Evolutionary conservation across 64 coral and sea anemone genomes (phyloP).

Genomic region (Anthopleura sola): DNA sequence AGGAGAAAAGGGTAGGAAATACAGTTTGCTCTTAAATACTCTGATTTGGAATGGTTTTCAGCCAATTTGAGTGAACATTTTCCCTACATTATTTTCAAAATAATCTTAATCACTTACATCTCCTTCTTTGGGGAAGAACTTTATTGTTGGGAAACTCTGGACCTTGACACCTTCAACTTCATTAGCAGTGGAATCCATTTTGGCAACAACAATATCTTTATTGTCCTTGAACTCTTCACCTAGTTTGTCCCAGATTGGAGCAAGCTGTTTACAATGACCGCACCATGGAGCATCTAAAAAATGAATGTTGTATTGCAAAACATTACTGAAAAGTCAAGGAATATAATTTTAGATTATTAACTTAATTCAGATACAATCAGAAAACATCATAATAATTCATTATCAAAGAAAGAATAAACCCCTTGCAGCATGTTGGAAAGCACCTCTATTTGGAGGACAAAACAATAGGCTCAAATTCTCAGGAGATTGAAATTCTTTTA

Average conservation of each 20-base stretch:
- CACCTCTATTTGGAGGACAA: too few relatives aligned
- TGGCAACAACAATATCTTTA: slow-evolving; percentile 87
- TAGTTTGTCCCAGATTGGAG: slow-evolving; percentile 98
- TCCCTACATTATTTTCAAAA: too few relatives aligned
- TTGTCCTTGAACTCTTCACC: slow-evolving; percentile 95
- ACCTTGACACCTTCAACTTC: slow-evolving; percentile 94
- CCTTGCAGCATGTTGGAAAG: too few relatives aligned
- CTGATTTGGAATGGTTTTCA: too few relatives aligned
- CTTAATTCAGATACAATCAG: too few relatives aligned
- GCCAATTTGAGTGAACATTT: too few relatives aligned
- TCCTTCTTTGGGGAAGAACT: slow-evolving; percentile 96
- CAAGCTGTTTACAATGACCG: slow-evolving; percentile 93
- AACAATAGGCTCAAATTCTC: too few relatives aligned
- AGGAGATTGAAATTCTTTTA: too few relatives aligned
- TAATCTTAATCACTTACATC: slow-evolving; percentile 69
- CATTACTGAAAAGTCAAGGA: not conserved
- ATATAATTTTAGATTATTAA: not conserved
- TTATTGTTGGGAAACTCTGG: slow-evolving; percentile 98
- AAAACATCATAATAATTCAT: too few relatives aligned
- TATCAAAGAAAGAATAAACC: too few relatives aligned
- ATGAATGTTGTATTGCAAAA: not conserved
- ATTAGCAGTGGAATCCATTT: slow-evolving; percentile 98
- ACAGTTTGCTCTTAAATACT: too few relatives aligned
- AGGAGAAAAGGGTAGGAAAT: too few relatives aligned
- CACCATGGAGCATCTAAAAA: slow-evolving; percentile 98